Evolutionary conservation across 2,797 vertebrate species (phyloP), one percentile per base, ranked within the genome.

Genomic region (Apodemus agrarius): DNA sequence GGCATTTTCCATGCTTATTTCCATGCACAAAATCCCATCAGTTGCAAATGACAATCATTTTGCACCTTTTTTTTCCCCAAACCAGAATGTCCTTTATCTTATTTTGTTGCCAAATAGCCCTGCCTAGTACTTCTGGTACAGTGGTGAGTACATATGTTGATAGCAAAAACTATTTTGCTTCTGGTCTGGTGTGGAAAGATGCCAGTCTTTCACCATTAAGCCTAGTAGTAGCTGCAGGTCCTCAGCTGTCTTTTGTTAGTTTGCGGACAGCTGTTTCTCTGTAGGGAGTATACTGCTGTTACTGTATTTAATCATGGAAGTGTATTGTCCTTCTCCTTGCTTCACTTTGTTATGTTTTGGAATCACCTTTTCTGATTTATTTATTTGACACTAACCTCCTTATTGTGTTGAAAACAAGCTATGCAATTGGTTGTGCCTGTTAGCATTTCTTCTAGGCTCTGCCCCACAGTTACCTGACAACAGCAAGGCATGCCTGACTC

Each of bases 1-100:
- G 88, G 43, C 72, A 96, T 31, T 93, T 97, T 87, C 54, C 37
- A 82, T 93, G 26, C 34, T 96, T 88, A 75, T n/a, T 76, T 91
- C 63, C 54, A 49, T 43, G 34, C 80, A 61, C 54, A 95, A 91
- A 75, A 86, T 91, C 59, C 69, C 31, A 34, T 61, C 24, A 61
- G 78, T 95, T 40, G 52, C 43, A 88, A 97, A 84, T 34, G 80
- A 21, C 49, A 34, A 83, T 89, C 59, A 46, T 79, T 91, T 97
- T 92, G 57, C 26, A 82, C 93, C 63, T 89, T 90, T 76, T 21
- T 89, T 90, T 76, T 21, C 17, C 17, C 40, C 43, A 16, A 88
- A 91, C 86, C n/a, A 75, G 4, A 67, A 74, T 86, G 46, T 10
- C 13, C 74, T 87, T 93, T 90, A 88, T 96, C 96, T 96, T 34